A percentile compares a stretch with the other conserved stretches of the same genome.
Evolutionary conservation across 2,797 vertebrate genomes (phyloP).

Genomic region (Sitta carolinensis): DNA sequence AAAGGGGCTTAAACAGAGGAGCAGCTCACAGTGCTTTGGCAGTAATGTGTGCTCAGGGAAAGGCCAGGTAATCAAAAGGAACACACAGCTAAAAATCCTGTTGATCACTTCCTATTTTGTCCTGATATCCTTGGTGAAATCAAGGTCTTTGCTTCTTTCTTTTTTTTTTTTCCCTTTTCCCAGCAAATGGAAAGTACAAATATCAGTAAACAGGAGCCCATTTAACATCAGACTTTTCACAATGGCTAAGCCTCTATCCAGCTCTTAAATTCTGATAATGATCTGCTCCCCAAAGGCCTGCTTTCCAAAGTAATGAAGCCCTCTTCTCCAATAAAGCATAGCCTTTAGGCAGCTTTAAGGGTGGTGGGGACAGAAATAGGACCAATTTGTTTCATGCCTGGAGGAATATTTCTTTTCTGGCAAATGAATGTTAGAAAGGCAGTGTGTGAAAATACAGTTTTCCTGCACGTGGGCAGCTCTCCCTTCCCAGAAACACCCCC

Average conservation of each 20-base stretch:
- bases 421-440: background rate
- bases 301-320: background rate
- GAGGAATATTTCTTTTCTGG: background rate
- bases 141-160: background rate
- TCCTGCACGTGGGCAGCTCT: background rate
- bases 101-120: background rate
- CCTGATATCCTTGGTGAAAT: background rate
- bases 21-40: background rate
- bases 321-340: background rate
- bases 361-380: background rate
- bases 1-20: background rate
- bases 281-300: background rate
- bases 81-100: background rate
- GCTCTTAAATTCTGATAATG: background rate
- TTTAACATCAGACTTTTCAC: background rate
- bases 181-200: background rate
- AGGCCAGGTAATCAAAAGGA: background rate
- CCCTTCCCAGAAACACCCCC: background rate
- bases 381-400: background rate
- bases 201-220: background rate
- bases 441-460: background rate
- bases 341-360: background rate
- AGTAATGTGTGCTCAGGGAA: background rate
- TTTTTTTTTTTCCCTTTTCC: too few relatives aligned
- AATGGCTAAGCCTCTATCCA: background rate